phyloP scores from a whole-genome alignment of 1,140 invertebrate genomes.

The Anoplolepis gracilipes region DNA sequence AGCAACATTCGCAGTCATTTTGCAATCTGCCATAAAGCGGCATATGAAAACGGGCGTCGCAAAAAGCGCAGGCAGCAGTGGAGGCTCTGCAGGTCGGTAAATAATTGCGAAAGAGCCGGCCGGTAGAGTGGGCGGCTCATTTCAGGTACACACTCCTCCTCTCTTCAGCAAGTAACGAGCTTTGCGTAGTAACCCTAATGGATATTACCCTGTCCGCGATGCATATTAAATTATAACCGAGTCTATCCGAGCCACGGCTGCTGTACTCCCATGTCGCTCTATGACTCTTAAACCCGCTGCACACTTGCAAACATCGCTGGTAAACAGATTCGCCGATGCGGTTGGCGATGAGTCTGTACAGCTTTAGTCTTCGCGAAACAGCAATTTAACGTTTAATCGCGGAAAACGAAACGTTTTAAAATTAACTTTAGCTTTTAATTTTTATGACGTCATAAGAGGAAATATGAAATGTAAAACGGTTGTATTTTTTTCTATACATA shows the following conservation, averaged over 20 bases:
- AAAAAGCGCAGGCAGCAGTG: conserved; percentile 15
- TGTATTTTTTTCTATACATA: neutral
- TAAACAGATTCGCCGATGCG: conserved; percentile 23
- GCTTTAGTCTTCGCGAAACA: neutral
- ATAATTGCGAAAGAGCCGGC: conserved; percentile 57
- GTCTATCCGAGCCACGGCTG: conserved; percentile 14
- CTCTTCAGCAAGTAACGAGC: conserved; percentile 56
- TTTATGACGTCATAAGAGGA: neutral
- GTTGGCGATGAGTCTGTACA: neutral
- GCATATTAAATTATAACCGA: conserved; percentile 60
- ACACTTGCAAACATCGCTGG: conserved; percentile 22
- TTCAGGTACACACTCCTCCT: conserved; percentile 32
- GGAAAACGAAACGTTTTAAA: neutral
- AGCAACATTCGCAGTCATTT: conserved; percentile 37
- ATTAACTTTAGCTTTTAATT: neutral
- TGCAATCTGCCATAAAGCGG: conserved; percentile 39
- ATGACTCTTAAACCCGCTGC: conserved; percentile 32
- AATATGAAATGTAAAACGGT: neutral
- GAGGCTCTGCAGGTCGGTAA: conserved; percentile 18
- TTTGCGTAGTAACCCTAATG: conserved; percentile 66
- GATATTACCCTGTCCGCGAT: conserved; percentile 66
- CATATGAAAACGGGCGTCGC: conserved; percentile 25
- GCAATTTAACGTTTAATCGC: conserved; percentile 1
- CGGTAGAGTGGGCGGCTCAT: conserved; percentile 45
- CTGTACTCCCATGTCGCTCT: conserved; percentile 20